These are phyloP conservation scores for Cryptocephalus primarius DNA, from an alignment of 2,888 invertebrate genomes.

Conservation along the genomic window DNA sequence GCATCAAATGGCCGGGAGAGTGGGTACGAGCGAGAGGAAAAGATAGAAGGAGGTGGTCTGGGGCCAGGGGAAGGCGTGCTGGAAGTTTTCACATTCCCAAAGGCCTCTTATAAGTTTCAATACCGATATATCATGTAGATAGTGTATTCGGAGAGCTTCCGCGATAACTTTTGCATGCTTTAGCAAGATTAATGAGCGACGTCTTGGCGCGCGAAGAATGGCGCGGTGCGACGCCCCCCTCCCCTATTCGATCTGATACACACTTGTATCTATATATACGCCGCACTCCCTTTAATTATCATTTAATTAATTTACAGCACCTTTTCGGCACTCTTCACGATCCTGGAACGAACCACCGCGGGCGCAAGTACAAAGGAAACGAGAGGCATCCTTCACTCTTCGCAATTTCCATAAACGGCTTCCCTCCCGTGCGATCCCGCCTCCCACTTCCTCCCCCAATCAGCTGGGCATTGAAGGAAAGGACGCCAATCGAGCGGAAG, in stretches of 20 bases:
- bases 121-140: slow-evolving; percentile 36
- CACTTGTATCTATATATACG: not conserved
- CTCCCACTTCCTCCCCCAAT: no score
- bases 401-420: no score
- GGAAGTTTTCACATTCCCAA: slow-evolving; percentile 27
- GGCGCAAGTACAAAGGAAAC: not conserved
- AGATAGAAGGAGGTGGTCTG: no score
- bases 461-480: no score
- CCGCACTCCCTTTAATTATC: not conserved
- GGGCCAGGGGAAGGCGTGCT: slow-evolving; percentile 9
- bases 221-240: slow-evolving; percentile 1
- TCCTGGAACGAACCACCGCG: not conserved
- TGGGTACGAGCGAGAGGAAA: no score
- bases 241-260: no score
- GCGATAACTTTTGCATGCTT: slow-evolving; percentile 38
- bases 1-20: slow-evolving; percentile 23
- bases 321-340: not conserved
- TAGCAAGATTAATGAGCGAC: slow-evolving; percentile 37
- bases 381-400: no score
- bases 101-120: slow-evolving; percentile 36
- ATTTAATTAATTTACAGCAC: not conserved
- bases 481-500: no score
- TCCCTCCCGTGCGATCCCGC: no score
- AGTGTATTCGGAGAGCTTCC: slow-evolving; percentile 23
- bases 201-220: slow-evolving; percentile 26